Evolutionary conservation across 2,888 invertebrate species (phyloP), one percentile per base, ranked within the genome.

Genomic region (Meiosimyza platycephala): DNA sequence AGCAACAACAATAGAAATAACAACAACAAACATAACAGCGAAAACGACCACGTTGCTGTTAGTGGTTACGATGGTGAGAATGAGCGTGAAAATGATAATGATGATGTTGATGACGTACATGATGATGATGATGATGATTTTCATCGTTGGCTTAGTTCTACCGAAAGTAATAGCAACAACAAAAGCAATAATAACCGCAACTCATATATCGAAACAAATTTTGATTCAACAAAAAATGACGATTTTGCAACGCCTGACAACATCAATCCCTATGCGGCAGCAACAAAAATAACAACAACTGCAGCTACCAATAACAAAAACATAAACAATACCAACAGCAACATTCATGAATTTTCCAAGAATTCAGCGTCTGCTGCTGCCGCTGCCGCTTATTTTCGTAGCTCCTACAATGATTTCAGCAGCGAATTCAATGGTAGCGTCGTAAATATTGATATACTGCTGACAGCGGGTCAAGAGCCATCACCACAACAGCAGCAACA

Each of bases 361-460:
- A 6, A 57, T 22, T 57, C 57, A 57, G 33, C 59, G 1, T 28
- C 55, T 28, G 68, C 28, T 15, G 64, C 15, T 57, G 72, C 48
- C 13, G 67, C 33, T 9, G 62, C 66, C 47, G 76, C 76, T 72
- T 85, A 83, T 80, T 83, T 84, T 80, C 85, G 83, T 75, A 84
- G 84, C 81, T 83, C 84, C 71, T 84, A 83, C 80, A 84, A 83
- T 76, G 84, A 84, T 78, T 85, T 83, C 77, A 84, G 85, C 79
- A 83, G 83, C 47, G 84, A 84, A 79, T 84, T 83, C 78, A 84
- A 84, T 80, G 84, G 84, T 48, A 85, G 83, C 76, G 83, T 85
- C 76, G 85, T 84, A 74, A 84, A 84, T 80, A 83, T 85, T 81
- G 85, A 85, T 80, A 83, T 85, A 77, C 81, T 84, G 81, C 81